Conservation (phyloP, 2,888 invertebrate genomes). For the Tetragonisca angustula region DNA sequence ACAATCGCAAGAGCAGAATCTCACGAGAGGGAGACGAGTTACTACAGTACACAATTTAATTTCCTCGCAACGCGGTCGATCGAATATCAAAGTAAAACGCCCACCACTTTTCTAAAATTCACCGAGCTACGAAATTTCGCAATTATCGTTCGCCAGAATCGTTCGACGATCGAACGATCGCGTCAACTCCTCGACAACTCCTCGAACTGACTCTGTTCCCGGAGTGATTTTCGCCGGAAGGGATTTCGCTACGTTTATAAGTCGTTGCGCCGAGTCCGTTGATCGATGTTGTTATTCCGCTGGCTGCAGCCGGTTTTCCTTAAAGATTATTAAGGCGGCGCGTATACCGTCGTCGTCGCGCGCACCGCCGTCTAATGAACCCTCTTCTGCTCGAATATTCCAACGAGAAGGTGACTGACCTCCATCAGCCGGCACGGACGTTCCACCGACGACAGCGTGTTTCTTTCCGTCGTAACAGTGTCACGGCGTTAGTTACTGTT, state of each 20-base stretch:
- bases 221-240: slow-evolving; percentile 17
- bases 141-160: too few species aligned
- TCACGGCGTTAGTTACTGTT: slow-evolving; percentile 67
- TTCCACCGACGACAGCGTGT: slow-evolving; percentile 19
- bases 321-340: slow-evolving; percentile 36
- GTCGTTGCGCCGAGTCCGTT: slow-evolving; percentile 13
- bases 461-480: slow-evolving; percentile 63
- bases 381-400: slow-evolving; percentile 63
- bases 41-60: too few species aligned
- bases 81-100: too few species aligned
- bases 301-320: slow-evolving; percentile 36
- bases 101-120: too few species aligned
- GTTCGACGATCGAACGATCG: too few species aligned
- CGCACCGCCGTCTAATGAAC: slow-evolving; percentile 52
- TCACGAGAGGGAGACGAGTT: too few species aligned
- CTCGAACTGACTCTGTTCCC: not conserved
- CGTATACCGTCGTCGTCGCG: not conserved
- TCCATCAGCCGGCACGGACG: slow-evolving; percentile 4
- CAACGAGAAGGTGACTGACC: slow-evolving; percentile 66
- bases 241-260: slow-evolving; percentile 21
- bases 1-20: too few species aligned
- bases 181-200: too few species aligned
- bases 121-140: too few species aligned
- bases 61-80: too few species aligned
- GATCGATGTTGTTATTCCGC: slow-evolving; percentile 38